A percentile compares a stretch with the other conserved stretches of the same genome.
phyloP scores from a whole-genome alignment of 2,888 invertebrate genomes.

The Acanthosoma haemorrhoidale region DNA sequence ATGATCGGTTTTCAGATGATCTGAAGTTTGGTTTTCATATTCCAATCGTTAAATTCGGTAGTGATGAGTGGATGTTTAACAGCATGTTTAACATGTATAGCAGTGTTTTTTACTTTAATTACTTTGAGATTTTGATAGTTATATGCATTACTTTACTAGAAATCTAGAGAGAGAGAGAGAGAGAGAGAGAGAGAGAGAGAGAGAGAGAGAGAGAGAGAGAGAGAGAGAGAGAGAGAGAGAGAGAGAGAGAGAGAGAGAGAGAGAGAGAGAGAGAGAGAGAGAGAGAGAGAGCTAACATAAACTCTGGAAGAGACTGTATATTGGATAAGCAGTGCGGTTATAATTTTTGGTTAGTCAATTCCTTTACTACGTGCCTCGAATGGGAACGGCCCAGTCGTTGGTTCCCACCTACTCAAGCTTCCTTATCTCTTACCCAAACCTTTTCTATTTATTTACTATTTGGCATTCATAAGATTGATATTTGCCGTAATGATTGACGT shows the following conservation, averaged over 20 bases:
- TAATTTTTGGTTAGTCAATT: background rate
- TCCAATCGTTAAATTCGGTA: too few relatives aligned
- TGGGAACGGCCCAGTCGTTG: background rate
- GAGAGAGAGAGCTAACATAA: background rate
- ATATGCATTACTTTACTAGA: too few relatives aligned
- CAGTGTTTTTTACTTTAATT: too few relatives aligned
- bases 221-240: slow-evolving; percentile 1
- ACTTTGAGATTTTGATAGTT: too few relatives aligned
- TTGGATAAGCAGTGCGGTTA: background rate
- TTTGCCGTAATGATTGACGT: too few relatives aligned
- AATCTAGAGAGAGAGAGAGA: too few relatives aligned
- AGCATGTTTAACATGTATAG: too few relatives aligned
- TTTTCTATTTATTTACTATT: background rate
- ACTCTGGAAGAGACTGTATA: too few relatives aligned
- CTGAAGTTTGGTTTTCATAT: too few relatives aligned
- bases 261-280: slow-evolving; percentile 20
- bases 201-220: slow-evolving; percentile 1
- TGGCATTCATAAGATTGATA: too few relatives aligned
- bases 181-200: background rate
- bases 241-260: slow-evolving; percentile 8
- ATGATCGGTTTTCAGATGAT: too few relatives aligned
- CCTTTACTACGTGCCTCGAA: background rate
- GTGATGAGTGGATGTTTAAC: too few relatives aligned
- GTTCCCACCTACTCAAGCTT: background rate
- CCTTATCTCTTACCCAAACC: background rate